Conservation (phyloP, 35 echinoderm and acorn worm species). For the Chiridota heheva region DNA sequence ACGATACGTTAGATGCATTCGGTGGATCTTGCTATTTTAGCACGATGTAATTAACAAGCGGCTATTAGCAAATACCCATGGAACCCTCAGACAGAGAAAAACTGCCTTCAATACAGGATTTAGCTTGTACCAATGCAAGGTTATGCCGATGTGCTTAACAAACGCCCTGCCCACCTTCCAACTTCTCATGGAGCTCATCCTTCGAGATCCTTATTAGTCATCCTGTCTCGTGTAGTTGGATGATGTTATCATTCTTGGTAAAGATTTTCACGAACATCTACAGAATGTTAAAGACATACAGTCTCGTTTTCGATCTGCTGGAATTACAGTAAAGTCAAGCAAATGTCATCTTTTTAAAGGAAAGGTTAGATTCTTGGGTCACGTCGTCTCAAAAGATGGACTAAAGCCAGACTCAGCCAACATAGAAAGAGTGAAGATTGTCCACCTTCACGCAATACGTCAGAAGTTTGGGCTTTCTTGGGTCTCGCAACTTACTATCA, state of each 20-base stretch:
- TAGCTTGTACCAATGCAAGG: slow-evolving; percentile 32
- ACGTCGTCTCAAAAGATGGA: slow-evolving; percentile 33
- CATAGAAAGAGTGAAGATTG: slow-evolving; percentile 12
- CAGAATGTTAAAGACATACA: slow-evolving; percentile 36
- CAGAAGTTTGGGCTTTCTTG: slow-evolving; percentile 30
- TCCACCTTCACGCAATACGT: slow-evolving; percentile 4
- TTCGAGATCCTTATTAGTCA: slow-evolving; percentile 24
- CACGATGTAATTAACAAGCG: slow-evolving; percentile 39
- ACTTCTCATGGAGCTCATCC: slow-evolving; percentile 43
- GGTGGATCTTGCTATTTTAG: slow-evolving; percentile 22
- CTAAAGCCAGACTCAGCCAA: slow-evolving; percentile 30
- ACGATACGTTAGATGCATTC: slow-evolving; percentile 41
- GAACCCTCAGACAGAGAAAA: slow-evolving; percentile 21
- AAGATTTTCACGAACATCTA: slow-evolving; percentile 24
- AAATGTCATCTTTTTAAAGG: slow-evolving; percentile 53
- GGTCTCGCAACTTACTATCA: slow-evolving; percentile 50
- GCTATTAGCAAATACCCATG: slow-evolving; percentile 40
- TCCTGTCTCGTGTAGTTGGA: slow-evolving; percentile 16
- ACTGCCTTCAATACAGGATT: slow-evolving; percentile 51
- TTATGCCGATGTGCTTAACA: slow-evolving; percentile 31
- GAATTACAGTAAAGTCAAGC: slow-evolving; percentile 46
- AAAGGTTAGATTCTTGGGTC: slow-evolving; percentile 43
- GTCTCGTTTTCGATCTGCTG: slow-evolving; percentile 13
- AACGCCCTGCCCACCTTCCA: slow-evolving; percentile 28
- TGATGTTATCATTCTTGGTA: slow-evolving; percentile 12